phyloP scores from a whole-genome alignment of 2,113 vertebrate species.

The Bothrops jararaca region DNA sequence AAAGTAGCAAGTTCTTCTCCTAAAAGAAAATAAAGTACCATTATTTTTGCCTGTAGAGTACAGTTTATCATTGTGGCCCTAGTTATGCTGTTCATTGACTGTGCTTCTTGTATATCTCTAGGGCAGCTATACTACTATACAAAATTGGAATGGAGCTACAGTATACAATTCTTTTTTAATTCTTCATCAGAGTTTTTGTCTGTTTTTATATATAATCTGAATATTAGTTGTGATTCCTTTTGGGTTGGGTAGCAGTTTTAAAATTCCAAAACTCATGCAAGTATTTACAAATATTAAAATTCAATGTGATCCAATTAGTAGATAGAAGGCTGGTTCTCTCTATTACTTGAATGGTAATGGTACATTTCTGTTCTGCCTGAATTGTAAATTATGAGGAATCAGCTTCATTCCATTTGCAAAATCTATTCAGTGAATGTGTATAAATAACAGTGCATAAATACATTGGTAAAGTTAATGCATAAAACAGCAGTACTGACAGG shows the following conservation, averaged over 20 bases:
- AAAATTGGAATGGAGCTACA: neutral
- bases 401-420: constrained; percentile 7
- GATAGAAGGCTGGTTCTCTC: neutral
- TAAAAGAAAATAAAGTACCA: neutral
- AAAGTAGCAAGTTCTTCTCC: neutral
- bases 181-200: neutral
- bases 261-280: neutral
- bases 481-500: constrained; percentile 13
- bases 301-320: neutral
- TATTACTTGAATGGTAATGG: constrained; percentile 1
- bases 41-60: neutral
- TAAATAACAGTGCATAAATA: neutral
- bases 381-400: neutral
- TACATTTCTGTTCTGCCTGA: neutral
- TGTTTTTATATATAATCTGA: neutral
- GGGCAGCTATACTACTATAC: neutral
- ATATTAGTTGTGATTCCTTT: neutral
- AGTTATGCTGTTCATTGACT: neutral
- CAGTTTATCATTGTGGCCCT: neutral
- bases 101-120: neutral
- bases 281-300: neutral
- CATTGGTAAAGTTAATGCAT: neutral
- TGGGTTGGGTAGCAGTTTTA: neutral
- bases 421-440: neutral
- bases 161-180: neutral